Evolutionary conservation across 1,140 invertebrate species (phyloP), one percentile per base, ranked within the genome.

Genomic region (Bombus sibiricus): DNA sequence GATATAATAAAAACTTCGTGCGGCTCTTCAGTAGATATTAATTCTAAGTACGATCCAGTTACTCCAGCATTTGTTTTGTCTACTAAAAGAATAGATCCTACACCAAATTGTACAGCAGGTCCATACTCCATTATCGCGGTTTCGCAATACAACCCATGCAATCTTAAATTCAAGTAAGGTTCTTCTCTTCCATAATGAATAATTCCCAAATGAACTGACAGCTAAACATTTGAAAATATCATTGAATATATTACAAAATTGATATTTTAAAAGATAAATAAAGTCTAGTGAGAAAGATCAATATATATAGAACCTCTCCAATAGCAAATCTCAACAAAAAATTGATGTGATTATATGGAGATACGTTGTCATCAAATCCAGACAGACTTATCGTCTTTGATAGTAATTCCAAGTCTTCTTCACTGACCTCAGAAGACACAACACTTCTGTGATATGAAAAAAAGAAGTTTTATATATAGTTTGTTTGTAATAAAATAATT

Each of bases 361-460:
- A 98, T 6, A 98, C 96, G 91, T 98, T 98, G 90, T 98, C 98
- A 92, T 98, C 98, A 88, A 98, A 97, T 15, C 98, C 97, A 32
- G 97, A 97, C 43, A 98, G 95, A 92, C 98, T 97, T 3, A 98
- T 96, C 32, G 96, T 96, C 71, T 97, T 95, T 6, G 97, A 97
- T 96, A 97, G 97, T 71, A 97, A 96, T 92, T 98, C 97, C 83
- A 96, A 95, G 87, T 97, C 97, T 87, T 97, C 97, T 92, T 98
- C 97, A 86, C 97, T 97, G 53, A 97, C 96, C 88, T 97, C 97
- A 0, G 97, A 96, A 28, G 97, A 96, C 10, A 96, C 96, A 68
- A 96, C 95, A 86, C 93, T 97, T 89, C 94, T 96, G 87, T 64
- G 92, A 59, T 3, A 59, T 53, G 75, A 81, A 64, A 69, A 3